Conservation (phyloP, 2,888 invertebrate species). For the Cordilura impudica region DNA sequence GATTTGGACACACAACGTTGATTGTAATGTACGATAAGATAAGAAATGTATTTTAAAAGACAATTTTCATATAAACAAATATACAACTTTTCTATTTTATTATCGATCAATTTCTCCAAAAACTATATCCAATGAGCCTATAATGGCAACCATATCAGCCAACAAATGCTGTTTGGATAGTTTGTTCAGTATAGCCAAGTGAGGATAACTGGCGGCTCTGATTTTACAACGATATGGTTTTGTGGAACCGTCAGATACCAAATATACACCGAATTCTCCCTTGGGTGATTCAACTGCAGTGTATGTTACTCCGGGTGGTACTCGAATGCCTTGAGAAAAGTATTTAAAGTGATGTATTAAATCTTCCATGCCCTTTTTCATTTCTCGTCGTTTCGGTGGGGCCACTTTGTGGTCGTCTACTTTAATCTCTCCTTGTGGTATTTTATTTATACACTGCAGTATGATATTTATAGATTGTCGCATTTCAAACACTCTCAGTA, state of each 20-base stretch:
- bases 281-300: constrained; percentile 90
- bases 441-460: constrained; percentile 88
- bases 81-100: not conserved
- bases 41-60: not conserved
- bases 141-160: constrained; percentile 88
- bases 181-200: constrained; percentile 82
- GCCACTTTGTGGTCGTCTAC: constrained; percentile 89
- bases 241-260: constrained; percentile 90
- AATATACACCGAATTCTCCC: constrained; percentile 91
- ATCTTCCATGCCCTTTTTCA: constrained; percentile 93
- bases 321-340: constrained; percentile 88
- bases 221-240: constrained; percentile 85
- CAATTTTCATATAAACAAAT: not conserved
- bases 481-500: constrained; percentile 84
- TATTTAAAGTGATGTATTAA: constrained; percentile 94
- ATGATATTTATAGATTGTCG: constrained; percentile 88
- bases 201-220: constrained; percentile 81
- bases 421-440: constrained; percentile 88
- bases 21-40: not conserved
- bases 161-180: constrained; percentile 83
- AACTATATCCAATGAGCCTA: constrained; percentile 83
- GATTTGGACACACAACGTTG: not conserved
- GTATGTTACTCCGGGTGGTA: constrained; percentile 91
- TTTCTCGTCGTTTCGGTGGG: constrained; percentile 86
- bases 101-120: constrained; percentile 83